Conservation (phyloP, 2,113 vertebrate species). For the Bos taurus region DNA sequence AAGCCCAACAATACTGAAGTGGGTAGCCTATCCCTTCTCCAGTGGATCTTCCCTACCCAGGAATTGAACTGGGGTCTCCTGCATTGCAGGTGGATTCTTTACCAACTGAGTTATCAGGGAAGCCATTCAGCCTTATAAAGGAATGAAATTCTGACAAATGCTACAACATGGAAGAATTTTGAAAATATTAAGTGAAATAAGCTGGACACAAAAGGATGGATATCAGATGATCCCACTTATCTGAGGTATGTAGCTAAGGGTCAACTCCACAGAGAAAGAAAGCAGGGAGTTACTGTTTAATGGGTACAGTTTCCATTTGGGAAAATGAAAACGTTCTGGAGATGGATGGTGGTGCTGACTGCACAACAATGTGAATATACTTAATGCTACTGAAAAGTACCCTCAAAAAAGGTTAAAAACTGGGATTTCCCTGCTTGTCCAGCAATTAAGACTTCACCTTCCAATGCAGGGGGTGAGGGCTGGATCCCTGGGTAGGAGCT, state of each 20-base stretch:
- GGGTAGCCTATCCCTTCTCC: not conserved
- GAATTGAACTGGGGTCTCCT: not conserved
- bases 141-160: not conserved
- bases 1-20: not conserved
- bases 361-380: not conserved
- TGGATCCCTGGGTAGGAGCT: not conserved
- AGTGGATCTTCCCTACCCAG: not conserved
- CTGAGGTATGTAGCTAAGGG: not conserved
- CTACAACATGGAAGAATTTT: not conserved
- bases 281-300: not conserved
- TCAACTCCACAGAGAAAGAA: not conserved
- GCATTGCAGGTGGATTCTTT: not conserved
- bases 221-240: not conserved
- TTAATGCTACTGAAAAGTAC: not conserved
- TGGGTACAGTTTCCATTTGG: not conserved
- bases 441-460: not conserved
- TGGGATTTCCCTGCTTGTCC: not conserved
- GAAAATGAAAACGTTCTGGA: not conserved
- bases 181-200: not conserved
- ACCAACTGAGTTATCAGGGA: not conserved
- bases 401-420: not conserved
- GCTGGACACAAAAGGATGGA: not conserved
- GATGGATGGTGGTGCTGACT: not conserved
- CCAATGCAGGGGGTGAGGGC: not conserved
- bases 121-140: not conserved